These are phyloP conservation scores for Blera fallax DNA, from an alignment of 2,888 invertebrate species.

Conservation along the genomic window DNA sequence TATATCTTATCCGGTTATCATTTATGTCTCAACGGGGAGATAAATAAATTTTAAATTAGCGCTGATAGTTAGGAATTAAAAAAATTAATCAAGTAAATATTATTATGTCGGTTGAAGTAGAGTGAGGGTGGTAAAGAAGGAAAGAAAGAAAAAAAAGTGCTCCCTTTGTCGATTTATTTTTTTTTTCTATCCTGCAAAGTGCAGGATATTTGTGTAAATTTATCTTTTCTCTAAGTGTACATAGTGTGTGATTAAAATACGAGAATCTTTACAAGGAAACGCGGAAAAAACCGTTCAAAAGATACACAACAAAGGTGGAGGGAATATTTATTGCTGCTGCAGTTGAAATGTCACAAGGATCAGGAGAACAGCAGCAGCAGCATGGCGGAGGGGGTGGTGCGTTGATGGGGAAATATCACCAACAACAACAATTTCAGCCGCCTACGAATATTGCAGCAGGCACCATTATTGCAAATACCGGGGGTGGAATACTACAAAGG, in stretches of 20 bases:
- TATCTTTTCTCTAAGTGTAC: background rate
- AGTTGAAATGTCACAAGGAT: conserved; percentile 68
- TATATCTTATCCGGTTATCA: background rate
- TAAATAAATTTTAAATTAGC: background rate
- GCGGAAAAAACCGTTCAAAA: conserved; percentile 5
- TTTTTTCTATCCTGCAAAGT: background rate
- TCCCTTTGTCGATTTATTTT: background rate
- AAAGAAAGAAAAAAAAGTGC: background rate
- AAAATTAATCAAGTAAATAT: background rate
- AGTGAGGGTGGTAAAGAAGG: background rate
- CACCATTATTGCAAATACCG: conserved; percentile 51
- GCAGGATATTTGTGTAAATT: background rate
- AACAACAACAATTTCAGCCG: conserved; percentile 53
- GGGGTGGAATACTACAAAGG: conserved; percentile 70
- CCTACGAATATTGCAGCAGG: conserved; percentile 44
- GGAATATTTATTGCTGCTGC: conserved; percentile 47
- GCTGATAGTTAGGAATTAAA: background rate
- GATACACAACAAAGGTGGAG: conserved; percentile 17
- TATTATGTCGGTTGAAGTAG: background rate
- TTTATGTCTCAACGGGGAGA: background rate
- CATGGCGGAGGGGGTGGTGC: conserved; percentile 19
- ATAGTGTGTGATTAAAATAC: conserved; percentile 31
- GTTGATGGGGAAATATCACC: conserved; percentile 57
- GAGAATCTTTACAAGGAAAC: background rate
- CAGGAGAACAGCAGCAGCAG: conserved; percentile 44